Percentiles rank a stretch among this genome's conserved stretches.
Evolutionary conservation across 2,888 invertebrate genomes (phyloP).

Genomic region (Strigamia maritima): DNA sequence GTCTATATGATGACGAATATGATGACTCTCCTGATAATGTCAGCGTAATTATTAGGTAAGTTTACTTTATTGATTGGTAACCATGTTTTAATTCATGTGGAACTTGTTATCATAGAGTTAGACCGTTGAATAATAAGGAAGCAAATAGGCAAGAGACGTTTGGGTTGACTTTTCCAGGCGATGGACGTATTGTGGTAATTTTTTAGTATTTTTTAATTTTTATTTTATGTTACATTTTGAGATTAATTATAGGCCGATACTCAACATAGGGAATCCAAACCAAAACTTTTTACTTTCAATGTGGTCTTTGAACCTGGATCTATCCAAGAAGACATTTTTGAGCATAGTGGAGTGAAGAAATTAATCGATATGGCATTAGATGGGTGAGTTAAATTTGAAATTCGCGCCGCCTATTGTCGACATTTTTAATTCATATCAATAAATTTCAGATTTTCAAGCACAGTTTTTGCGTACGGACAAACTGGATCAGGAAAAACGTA

Average conservation of each 20-base stretch:
- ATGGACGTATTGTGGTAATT: conserved; percentile 43
- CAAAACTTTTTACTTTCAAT: conserved; percentile 88
- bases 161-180: conserved; percentile 42
- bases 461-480: conserved; percentile 93
- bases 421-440: neutral
- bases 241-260: conserved; percentile 48
- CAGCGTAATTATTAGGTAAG: conserved; percentile 36
- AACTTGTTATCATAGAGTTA: conserved; percentile 21
- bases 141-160: neutral
- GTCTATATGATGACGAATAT: neutral
- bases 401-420: neutral
- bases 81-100: neutral
- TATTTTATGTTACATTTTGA: neutral
- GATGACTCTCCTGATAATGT: conserved; percentile 35
- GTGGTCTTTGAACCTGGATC: conserved; percentile 91
- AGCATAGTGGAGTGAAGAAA: conserved; percentile 83
- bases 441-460: conserved; percentile 69
- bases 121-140: conserved; percentile 38
- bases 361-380: conserved; percentile 91
- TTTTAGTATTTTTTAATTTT: neutral
- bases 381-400: conserved; percentile 57
- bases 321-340: conserved; percentile 76
- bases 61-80: neutral
- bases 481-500: conserved; percentile 96
- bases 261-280: conserved; percentile 62